Evolutionary conservation across 2,113 vertebrate genomes (phyloP), one percentile per base, ranked within the genome.

Genomic region (Sclerurus mexicanus): DNA sequence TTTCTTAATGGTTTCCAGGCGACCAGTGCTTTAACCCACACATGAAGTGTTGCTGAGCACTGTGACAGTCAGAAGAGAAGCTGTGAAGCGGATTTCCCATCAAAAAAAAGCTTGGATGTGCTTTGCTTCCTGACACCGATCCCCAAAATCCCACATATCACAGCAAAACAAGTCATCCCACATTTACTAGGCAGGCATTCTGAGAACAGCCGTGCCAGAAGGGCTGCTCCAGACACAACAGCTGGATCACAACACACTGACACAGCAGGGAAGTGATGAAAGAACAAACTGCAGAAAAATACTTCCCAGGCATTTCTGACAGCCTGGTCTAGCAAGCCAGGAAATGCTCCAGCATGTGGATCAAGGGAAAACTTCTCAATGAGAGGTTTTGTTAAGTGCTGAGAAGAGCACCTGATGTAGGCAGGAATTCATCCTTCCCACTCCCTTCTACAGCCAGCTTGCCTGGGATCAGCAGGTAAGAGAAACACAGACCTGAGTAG

Each of bases 51-150:
- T 83, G 31, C 69, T 27, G 24, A 75, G 33, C 33, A 9, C 67
- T 23, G 33, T 33, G 15, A 55, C 68, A 76, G 35, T 18, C 66
- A 58, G 19, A 69, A 67, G 33, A 64, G 80, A 25, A 75, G 67
- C 33, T 53, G 30, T 28, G 31, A 90, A 75, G 3, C 1, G 19
- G 21, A 58, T 27, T 39, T 62, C 37, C 9, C 67, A 67, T 46
- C 31, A 15, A 14, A 64, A n/a, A n/a, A 63, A 27, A 62, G 5
- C 46, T 27, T 7, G 31, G 46, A 37, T 60, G n/a, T 21, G 27
- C 31, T 33, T 14, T 5, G 12, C 7, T n/a, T 71, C 35, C 50
- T 19, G 33, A 24, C 9, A 16, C 5, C 0, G 1, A 12, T 6
- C n/a, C 30, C 55, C 63, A 55, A 31, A 76, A 55, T 31, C 22